Evolutionary conservation across 2,888 invertebrate genomes (phyloP).

Genomic region (Celastrina argiolus): DNA sequence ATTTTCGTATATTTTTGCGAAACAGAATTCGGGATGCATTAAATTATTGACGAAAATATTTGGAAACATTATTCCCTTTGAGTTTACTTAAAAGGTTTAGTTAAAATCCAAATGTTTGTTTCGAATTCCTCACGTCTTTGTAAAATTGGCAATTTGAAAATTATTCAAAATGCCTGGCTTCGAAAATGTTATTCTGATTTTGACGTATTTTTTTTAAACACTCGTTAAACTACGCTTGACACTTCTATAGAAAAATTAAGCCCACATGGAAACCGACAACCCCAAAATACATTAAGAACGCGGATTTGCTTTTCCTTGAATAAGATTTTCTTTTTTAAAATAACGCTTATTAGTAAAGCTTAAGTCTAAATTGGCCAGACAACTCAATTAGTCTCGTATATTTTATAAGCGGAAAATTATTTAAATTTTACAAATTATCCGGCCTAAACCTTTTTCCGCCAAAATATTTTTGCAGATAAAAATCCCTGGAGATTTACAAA

Average conservation of each 20-base stretch:
- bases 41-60: constrained; percentile 9
- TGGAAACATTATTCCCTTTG: not conserved
- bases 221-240: too few species aligned
- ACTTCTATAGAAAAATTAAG: too few species aligned
- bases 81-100: not conserved
- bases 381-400: not conserved
- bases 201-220: not conserved
- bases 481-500: not conserved
- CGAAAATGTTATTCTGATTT: not conserved
- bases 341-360: not conserved
- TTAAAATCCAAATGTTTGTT: not conserved
- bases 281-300: too few species aligned
- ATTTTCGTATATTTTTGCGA: constrained; percentile 8
- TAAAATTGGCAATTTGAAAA: not conserved
- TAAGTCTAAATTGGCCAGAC: not conserved
- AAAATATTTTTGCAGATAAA: not conserved
- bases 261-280: too few species aligned
- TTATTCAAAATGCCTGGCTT: not conserved
- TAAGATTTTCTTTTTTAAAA: not conserved
- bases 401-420: constrained; percentile 3
- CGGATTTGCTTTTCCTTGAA: not conserved
- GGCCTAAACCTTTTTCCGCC: constrained; percentile 19
- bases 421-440: constrained; percentile 16
- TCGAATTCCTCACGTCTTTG: not conserved
- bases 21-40: not conserved